Evolutionary conservation across 1,140 invertebrate genomes (phyloP), one percentile per base, ranked within the genome.

Genomic region (Heliothis virescens): DNA sequence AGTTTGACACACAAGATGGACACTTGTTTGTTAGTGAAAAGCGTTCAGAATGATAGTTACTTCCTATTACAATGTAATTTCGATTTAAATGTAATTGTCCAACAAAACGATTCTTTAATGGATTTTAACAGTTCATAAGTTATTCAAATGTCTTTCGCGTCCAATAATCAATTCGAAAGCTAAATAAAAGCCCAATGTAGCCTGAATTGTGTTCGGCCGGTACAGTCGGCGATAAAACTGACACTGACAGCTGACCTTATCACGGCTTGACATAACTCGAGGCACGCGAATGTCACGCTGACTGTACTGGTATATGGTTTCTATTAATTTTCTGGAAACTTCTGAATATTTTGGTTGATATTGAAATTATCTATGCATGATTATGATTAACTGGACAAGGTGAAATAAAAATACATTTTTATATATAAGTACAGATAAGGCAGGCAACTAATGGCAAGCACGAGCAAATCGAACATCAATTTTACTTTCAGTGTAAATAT

Each of bases 201-300:
- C 55, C 21, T 41, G 57, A 72, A 72, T 60, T 52, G 21, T 21
- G 74, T 65, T 65, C 18, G 18, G 10, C 41, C 59, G 12, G 41
- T 47, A 21, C 47, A 26, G 57, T 48, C 21, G 18, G 26, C 48
- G 60, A 76, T 76, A 65, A 76, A 65, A 62, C 12, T 18, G 41
- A 62, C 47, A 67, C 5, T 69, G 76, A 78, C 76, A 69, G 65
- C n/a, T 79, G 67, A 79, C 77, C 77, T 79, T 79, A 79, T 79
- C 77, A 79, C 55, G 13, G 13, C n/a, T 47, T 72, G 67, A 79
- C 77, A 57, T 26, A 50, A 74, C 79, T 47, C 62, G 15, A 13
- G 48, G 34, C 71, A 73, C 79, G 62, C 71, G 71, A 80, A 74
- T 80, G 62, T 41, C 59, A 57, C 16, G 52, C 34, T 52, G 60